Evolutionary conservation across 2,113 vertebrate species (phyloP).

Genomic region (Atlantisia rogersi): DNA sequence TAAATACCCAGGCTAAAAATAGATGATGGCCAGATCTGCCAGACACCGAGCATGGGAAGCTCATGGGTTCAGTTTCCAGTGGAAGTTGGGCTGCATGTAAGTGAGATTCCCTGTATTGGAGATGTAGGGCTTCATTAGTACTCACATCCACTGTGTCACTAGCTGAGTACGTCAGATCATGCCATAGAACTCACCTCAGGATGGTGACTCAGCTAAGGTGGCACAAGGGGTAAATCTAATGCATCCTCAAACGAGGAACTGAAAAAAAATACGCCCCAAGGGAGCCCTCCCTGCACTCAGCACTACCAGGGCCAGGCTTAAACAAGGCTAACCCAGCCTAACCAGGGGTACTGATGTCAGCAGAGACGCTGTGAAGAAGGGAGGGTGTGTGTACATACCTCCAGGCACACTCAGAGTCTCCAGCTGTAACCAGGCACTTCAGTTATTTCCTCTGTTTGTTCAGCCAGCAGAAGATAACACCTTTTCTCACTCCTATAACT

Average conservation of each 20-base stretch:
- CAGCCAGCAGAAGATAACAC: background rate
- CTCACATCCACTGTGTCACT: fast-evolving
- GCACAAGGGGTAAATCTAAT: background rate
- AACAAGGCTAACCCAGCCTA: background rate
- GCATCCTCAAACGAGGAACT: background rate
- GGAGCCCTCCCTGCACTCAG: no score
- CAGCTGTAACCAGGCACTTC: background rate
- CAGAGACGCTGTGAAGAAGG: background rate
- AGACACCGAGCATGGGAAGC: background rate
- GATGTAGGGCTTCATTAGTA: background rate
- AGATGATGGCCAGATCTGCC: background rate
- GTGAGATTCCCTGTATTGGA: background rate
- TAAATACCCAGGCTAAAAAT: slow-evolving; percentile 51
- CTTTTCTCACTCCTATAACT: fast-evolving
- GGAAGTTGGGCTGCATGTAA: background rate
- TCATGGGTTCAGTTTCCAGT: background rate
- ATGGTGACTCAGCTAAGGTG: fast-evolving
- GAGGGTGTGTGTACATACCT: background rate
- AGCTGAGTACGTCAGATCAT: fast-evolving
- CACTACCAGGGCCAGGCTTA: background rate
- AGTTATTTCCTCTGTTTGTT: background rate
- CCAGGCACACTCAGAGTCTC: background rate
- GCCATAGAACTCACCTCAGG: no score
- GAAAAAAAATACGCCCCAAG: no score
- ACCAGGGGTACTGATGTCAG: background rate